These are phyloP conservation scores for Aphodius sticticus DNA, from an alignment of 2,888 invertebrate genomes.

Conservation along the genomic window DNA sequence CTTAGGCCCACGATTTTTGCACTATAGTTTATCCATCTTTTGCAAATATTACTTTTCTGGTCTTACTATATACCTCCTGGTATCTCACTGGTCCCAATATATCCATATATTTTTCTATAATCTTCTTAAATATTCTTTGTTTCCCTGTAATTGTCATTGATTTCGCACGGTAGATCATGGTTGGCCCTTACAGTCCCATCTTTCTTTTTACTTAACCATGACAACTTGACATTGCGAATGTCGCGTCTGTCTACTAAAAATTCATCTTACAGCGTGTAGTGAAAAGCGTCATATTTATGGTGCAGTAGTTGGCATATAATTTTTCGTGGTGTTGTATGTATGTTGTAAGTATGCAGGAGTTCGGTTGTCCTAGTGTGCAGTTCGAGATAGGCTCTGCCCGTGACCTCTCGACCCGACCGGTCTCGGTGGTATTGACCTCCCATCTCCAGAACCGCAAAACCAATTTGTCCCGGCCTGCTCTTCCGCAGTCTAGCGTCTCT, in stretches of 20 bases:
- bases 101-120: too few species aligned
- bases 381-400: conserved; percentile 44
- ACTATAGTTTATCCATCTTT: too few species aligned
- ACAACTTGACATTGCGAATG: neutral
- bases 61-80: too few species aligned
- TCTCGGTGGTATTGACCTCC: conserved; percentile 51
- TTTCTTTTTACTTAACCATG: neutral
- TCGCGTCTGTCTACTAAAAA: neutral
- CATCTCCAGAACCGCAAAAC: conserved; percentile 37
- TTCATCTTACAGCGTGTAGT: neutral
- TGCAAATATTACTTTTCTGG: too few species aligned
- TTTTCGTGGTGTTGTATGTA: neutral
- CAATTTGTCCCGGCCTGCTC: conserved; percentile 34
- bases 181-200: neutral
- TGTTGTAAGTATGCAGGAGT: conserved; percentile 14
- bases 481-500: conserved; percentile 25
- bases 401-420: conserved; percentile 50
- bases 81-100: too few species aligned
- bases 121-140: too few species aligned
- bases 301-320: too few species aligned
- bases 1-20: too few species aligned
- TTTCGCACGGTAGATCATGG: too few species aligned
- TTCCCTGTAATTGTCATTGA: too few species aligned
- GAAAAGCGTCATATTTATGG: too few species aligned
- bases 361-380: conserved; percentile 41